Evolutionary conservation across 2,797 vertebrate species (phyloP).

Genomic region (Australoheros facetus): DNA sequence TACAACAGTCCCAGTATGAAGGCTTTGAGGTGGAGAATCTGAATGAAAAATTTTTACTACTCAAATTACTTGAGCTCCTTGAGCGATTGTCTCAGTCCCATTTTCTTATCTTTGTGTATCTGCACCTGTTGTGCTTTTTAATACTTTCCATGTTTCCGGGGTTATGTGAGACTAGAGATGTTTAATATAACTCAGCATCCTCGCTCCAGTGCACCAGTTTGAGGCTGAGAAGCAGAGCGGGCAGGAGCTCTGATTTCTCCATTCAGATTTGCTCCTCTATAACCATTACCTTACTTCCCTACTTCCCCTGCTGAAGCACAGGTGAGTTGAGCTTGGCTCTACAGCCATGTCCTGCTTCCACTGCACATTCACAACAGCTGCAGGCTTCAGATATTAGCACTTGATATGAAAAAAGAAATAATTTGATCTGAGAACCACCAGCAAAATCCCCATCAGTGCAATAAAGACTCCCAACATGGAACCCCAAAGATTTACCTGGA

Average conservation of each 20-base stretch:
- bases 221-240: background rate
- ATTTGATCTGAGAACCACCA: slow-evolving; percentile 33
- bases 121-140: slow-evolving; percentile 58
- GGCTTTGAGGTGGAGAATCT: background rate
- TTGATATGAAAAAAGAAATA: slow-evolving; percentile 46
- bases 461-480: slow-evolving; percentile 40
- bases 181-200: slow-evolving; percentile 41
- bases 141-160: slow-evolving; percentile 10
- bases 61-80: slow-evolving; percentile 30
- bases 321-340: slow-evolving; percentile 43
- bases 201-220: slow-evolving; percentile 7
- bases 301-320: slow-evolving; percentile 19
- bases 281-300: slow-evolving; percentile 17
- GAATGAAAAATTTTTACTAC: slow-evolving; percentile 22
- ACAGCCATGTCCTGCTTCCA: slow-evolving; percentile 18
- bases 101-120: slow-evolving; percentile 40
- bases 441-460: slow-evolving; percentile 48
- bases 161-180: slow-evolving; percentile 47
- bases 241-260: slow-evolving; percentile 56
- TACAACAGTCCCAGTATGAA: background rate
- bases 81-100: background rate
- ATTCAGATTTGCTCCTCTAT: background rate
- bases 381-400: slow-evolving; percentile 42
- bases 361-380: slow-evolving; percentile 62
- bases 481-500: slow-evolving; percentile 48